These are phyloP conservation scores for Tyria jacobaeae DNA, from an alignment of 2,888 invertebrate species.

Conservation along the genomic window DNA sequence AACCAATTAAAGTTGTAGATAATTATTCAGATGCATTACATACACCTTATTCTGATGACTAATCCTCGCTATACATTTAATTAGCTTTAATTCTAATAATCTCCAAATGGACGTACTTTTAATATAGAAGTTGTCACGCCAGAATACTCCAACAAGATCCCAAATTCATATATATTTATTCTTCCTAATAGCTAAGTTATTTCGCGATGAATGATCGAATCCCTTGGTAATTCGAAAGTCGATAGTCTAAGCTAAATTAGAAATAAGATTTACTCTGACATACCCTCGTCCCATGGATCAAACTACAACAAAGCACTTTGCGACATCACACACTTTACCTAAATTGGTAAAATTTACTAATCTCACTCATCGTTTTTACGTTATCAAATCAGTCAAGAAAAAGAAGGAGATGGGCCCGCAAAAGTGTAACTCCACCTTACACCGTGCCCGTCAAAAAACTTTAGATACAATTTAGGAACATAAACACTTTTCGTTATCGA, in stretches of 20 bases:
- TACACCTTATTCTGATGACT: conserved; percentile 66
- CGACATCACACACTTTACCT: conserved; percentile 74
- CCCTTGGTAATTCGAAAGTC: conserved; percentile 83
- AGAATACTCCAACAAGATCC: conserved; percentile 66
- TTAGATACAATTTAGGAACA: conserved; percentile 65
- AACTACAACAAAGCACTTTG: conserved; percentile 76
- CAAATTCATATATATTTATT: conserved; percentile 80
- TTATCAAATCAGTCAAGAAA: conserved; percentile 79
- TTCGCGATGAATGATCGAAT: conserved; percentile 86
- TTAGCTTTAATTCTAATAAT: conserved; percentile 48
- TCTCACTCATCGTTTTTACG: conserved; percentile 77
- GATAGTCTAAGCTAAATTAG: conserved; percentile 79
- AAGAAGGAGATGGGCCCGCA: conserved; percentile 55
- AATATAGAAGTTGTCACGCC: conserved; percentile 36
- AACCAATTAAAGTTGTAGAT: too few relatives aligned
- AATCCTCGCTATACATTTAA: conserved; percentile 34
- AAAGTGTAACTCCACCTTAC: conserved; percentile 43
- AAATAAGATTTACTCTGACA: conserved; percentile 80
- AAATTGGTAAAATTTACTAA: conserved; percentile 76
- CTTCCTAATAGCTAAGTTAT: conserved; percentile 78
- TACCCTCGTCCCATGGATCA: conserved; percentile 69
- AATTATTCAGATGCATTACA: conserved; percentile 67
- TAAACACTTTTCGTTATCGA: conserved; percentile 45
- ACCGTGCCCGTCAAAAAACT: conserved; percentile 32
- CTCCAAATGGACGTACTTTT: conserved; percentile 30